phyloP scores from a whole-genome alignment of 2,113 vertebrate genomes.

The Nestor notabilis region DNA sequence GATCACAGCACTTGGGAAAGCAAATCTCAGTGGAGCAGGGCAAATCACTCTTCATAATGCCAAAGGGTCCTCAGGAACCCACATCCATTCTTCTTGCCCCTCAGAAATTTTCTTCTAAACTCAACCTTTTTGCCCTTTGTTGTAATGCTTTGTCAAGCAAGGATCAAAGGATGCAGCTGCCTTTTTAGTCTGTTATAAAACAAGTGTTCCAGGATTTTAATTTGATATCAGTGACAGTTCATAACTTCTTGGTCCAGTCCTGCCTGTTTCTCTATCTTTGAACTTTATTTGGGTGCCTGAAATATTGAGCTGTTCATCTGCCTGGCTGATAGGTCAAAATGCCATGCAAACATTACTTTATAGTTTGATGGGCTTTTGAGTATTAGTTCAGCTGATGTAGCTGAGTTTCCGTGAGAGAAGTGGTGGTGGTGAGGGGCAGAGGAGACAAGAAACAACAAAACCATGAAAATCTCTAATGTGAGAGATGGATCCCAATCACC shows the following conservation, averaged over 20 bases:
- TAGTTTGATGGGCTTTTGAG: background rate
- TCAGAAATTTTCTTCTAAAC: background rate
- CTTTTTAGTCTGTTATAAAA: background rate
- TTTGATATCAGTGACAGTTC: background rate
- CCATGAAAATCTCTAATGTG: background rate
- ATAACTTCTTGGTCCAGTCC: background rate
- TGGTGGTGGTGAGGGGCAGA: background rate
- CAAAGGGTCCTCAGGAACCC: background rate
- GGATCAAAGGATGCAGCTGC: background rate
- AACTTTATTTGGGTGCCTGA: background rate
- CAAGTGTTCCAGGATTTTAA: background rate
- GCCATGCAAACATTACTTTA: background rate
- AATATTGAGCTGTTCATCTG: background rate
- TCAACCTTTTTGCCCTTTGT: background rate
- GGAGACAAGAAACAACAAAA: background rate
- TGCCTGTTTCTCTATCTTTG: background rate
- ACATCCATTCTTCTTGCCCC: background rate
- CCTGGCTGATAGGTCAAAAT: background rate
- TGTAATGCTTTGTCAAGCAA: background rate
- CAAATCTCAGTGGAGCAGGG: background rate
- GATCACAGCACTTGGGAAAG: fast-evolving
- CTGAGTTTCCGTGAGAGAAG: background rate
- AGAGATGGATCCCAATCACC: background rate
- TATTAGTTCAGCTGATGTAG: background rate
- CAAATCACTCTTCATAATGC: background rate